phyloP scores from a whole-genome alignment of 2,888 invertebrate species.

The Harpalus rubripes region DNA sequence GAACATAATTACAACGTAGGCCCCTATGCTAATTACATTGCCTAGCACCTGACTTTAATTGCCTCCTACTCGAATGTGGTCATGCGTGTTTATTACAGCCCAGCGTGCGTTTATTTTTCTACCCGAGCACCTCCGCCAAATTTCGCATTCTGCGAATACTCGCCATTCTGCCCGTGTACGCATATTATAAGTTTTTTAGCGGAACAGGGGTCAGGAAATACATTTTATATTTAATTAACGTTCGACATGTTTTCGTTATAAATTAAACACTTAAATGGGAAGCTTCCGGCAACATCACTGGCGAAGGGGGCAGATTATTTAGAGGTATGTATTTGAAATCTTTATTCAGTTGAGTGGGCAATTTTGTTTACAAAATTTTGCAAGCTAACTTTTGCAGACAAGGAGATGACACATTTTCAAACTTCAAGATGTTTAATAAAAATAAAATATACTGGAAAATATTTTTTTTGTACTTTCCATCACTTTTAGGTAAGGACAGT shows the following conservation, averaged over 20 bases:
- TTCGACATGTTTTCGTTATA: slow-evolving; percentile 70
- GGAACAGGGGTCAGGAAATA: slow-evolving; percentile 45
- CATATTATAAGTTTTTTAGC: neutral
- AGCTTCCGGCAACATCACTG: no score
- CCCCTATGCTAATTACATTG: slow-evolving; percentile 69
- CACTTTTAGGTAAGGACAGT: no score
- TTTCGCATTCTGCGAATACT: neutral
- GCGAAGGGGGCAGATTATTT: no score
- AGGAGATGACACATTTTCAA: no score
- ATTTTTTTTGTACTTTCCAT: no score
- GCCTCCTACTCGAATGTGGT: slow-evolving; percentile 38
- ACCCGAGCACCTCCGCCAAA: neutral
- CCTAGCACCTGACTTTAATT: slow-evolving; percentile 69
- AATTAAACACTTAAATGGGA: slow-evolving; percentile 73
- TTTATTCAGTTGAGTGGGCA: no score
- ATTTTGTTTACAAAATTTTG: no score
- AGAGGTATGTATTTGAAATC: no score
- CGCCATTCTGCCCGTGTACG: neutral
- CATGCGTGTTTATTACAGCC: slow-evolving; percentile 8
- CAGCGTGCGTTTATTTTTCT: neutral
- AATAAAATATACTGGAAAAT: no score
- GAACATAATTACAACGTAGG: slow-evolving; percentile 66
- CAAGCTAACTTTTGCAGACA: no score
- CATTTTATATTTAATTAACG: slow-evolving; percentile 70
- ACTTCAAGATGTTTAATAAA: no score